Evolutionary conservation across 2,888 invertebrate genomes (phyloP), one percentile per base, ranked within the genome.

Genomic region (Acrobasis consociella): DNA sequence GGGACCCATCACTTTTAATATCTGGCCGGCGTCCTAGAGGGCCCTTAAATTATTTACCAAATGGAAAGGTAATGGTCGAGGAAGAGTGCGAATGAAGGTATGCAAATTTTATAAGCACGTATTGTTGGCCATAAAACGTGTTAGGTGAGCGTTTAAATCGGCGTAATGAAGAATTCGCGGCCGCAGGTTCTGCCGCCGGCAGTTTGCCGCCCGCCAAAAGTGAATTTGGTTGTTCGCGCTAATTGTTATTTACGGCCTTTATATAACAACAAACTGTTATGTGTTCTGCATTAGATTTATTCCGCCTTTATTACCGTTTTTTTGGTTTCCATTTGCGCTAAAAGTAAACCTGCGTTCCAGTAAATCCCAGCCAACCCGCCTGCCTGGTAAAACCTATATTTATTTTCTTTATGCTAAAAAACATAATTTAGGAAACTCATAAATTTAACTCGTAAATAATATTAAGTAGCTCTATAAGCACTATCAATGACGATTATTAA

Each of bases 1-100:
- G 91, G 91, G 92, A 92, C 85, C 89, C 91, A 92, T 92, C 91
- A 91, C 89, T 92, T 92, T 92, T 92, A 92, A 92, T 92, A 92
- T 91, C 86, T 91, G 88, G 87, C 86, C 85, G 85, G 75, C 78
- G 86, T 88, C 91, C 91, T 92, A 82, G 86, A 86, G 92, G 91
- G 85, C 86, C 84, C 80, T 87, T 91, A 92, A 91, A 92, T 92
- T 92, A 92, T 92, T 91, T 90, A 90, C 89, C 87, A 90, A 92
- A 92, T 91, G 89, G 90, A 89, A 90, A 92, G 91, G 91, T 91
- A 91, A 92, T 91, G 91, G 91, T 81, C 83, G 85, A 80, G 83
- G 87, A 89, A 85, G 86, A 89, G 89, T 89, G 87, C 82, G 88
- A 88, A 90, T 89, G 87, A 85, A 86, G 82, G 87, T 89, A 91